Evolutionary conservation across 2,888 invertebrate genomes (phyloP), one percentile per base, ranked within the genome.

Genomic region (Lasioglossum calceatum): DNA sequence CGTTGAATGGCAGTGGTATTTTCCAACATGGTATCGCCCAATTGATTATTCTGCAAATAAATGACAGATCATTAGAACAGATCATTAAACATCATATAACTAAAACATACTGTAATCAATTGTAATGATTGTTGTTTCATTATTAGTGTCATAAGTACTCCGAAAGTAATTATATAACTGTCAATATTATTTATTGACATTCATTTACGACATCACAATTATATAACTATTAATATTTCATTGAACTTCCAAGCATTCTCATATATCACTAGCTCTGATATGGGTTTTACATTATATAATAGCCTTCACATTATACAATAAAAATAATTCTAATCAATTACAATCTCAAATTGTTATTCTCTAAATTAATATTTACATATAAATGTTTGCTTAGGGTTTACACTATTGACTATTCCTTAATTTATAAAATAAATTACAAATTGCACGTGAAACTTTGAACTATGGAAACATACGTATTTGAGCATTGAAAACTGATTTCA

Each of bases 1-100:
- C 95, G 92, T 82, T 94, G 93, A 78, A 92, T 89, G 82, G 94
- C 92, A 85, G 92, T 92, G 84, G 92, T 92, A 88, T 90, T 93
- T 82, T 91, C 93, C 91, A 93, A 87, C 94, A 94, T 95, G 82
- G 90, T 93, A 90, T 88, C 90, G 85, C 91, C 92, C 87, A 93
- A 86, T 89, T 92, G 92, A 88, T 92, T 93, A 85, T 92, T 94
- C 95, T 95, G 90, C 42, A 88, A 91, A 83, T 36, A 87, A 84
- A 79, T 50, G 84, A 36, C 36, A 64, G 32, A 19, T 7, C 2
- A 36, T 32, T 27, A 27, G n/a, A 58, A 58, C 42, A 42, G 61
- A 14, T 5, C n/a, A 5, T 61, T 61, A n/a, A 27, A 4, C 4
- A 27, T 27, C 27, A 14, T 61, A 14, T 61, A 61, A 61, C 4